A percentile compares a stretch with the other conserved stretches of the same genome.
phyloP scores from a whole-genome alignment of 2,888 invertebrate genomes.

The Amiota mariae region DNA sequence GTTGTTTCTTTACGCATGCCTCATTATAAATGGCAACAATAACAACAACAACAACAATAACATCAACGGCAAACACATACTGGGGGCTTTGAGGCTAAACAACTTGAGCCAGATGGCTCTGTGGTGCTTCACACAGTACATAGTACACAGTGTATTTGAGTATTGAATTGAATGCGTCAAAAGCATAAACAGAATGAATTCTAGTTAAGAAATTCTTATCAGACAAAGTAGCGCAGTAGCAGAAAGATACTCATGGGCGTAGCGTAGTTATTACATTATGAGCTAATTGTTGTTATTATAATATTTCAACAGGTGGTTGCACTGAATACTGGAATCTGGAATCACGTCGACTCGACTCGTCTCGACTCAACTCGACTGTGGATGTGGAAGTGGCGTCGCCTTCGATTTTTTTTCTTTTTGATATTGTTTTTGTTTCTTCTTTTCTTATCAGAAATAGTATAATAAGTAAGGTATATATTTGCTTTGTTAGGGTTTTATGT shows the following conservation, averaged over 20 bases:
- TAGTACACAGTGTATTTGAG: no score
- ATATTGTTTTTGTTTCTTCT: not conserved
- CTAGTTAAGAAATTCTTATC: not conserved
- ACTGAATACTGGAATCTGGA: slow-evolving; percentile 45
- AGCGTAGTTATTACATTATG: slow-evolving; percentile 38
- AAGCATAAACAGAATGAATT: no score
- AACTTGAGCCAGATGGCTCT: no score
- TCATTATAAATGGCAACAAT: slow-evolving; percentile 6
- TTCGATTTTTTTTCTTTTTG: not conserved
- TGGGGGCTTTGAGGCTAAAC: no score
- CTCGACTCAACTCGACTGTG: no score
- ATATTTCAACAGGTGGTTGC: slow-evolving; percentile 64
- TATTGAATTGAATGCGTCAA: not conserved
- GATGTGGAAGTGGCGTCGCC: not conserved
- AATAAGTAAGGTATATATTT: no score
- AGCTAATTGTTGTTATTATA: slow-evolving; percentile 31
- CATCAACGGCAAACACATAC: not conserved
- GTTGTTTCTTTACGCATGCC: not conserved
- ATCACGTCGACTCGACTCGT: no score
- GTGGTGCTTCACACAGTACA: no score
- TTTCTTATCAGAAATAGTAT: not conserved
- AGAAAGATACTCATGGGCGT: not conserved
- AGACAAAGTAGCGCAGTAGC: slow-evolving; percentile 9
- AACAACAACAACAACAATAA: not conserved
- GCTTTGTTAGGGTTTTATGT: slow-evolving; percentile 43